These are phyloP conservation scores for Hylia prasina DNA, from an alignment of 2,113 vertebrate species.

Conservation along the genomic window DNA sequence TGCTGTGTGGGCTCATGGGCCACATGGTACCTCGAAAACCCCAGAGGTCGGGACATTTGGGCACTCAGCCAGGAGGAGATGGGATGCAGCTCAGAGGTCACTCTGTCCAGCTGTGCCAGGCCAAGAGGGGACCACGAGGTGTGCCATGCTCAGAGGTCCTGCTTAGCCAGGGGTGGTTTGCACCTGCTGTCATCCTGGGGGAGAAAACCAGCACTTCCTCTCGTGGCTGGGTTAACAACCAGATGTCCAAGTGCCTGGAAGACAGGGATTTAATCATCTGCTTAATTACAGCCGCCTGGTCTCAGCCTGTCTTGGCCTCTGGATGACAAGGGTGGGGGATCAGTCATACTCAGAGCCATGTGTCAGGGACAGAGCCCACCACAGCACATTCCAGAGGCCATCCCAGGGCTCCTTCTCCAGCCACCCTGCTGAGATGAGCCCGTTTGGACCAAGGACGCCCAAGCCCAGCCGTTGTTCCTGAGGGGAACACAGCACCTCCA, in stretches of 20 bases:
- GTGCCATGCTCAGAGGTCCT: background rate
- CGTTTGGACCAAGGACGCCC: accelerated
- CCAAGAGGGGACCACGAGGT: accelerated
- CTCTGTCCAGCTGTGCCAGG: background rate
- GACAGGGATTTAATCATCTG: background rate
- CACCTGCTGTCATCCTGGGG: background rate
- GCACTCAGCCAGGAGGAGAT: background rate
- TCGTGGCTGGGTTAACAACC: background rate
- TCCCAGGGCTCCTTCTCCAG: background rate
- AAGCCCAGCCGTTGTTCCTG: background rate
- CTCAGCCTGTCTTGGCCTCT: background rate
- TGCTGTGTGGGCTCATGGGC: background rate
- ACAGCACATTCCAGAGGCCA: background rate
- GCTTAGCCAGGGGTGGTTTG: background rate
- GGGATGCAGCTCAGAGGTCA: background rate
- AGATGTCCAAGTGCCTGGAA: background rate
- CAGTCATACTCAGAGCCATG: background rate
- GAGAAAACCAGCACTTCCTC: background rate
- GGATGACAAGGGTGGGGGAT: background rate
- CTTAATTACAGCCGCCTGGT: background rate
- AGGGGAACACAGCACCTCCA: accelerated
- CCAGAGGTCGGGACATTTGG: accelerated
- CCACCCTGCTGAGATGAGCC: background rate
- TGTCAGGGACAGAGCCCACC: background rate
- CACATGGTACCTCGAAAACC: background rate